phyloP scores from a whole-genome alignment of 1,140 invertebrate species.

The Bombyx mandarina region DNA sequence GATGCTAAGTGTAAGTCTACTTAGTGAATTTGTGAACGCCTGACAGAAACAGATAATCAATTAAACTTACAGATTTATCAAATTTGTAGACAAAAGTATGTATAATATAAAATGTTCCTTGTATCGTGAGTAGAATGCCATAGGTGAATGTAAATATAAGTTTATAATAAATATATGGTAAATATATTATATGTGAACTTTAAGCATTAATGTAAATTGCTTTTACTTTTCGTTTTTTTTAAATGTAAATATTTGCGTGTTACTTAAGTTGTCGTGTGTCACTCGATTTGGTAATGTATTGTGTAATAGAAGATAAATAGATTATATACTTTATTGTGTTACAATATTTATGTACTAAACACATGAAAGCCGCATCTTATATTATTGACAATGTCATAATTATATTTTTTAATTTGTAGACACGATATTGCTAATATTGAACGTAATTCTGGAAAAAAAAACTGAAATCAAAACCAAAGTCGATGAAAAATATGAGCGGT shows the following conservation, averaged over 20 bases:
- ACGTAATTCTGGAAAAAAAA: too few species aligned
- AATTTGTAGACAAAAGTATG: background rate
- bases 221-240: slow-evolving; percentile 26
- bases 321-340: background rate
- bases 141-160: slow-evolving; percentile 15
- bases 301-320: slow-evolving; percentile 7
- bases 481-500: too few species aligned
- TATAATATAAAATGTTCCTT: slow-evolving; percentile 24
- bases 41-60: too few species aligned
- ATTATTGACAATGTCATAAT: too few species aligned
- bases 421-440: too few species aligned
- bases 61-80: too few species aligned
- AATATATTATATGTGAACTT: slow-evolving; percentile 6
- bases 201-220: slow-evolving; percentile 39
- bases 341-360: too few species aligned
- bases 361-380: too few species aligned
- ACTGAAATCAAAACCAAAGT: too few species aligned
- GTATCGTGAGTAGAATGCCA: slow-evolving; percentile 23
- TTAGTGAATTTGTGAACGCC: too few species aligned
- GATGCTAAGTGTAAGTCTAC: too few species aligned
- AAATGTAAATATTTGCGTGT: background rate
- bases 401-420: too few species aligned
- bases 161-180: slow-evolving; percentile 11
- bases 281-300: background rate
- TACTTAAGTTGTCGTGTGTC: background rate